Conservation (phyloP, 2,797 vertebrate species). For the Ctenosaura bakeri region DNA sequence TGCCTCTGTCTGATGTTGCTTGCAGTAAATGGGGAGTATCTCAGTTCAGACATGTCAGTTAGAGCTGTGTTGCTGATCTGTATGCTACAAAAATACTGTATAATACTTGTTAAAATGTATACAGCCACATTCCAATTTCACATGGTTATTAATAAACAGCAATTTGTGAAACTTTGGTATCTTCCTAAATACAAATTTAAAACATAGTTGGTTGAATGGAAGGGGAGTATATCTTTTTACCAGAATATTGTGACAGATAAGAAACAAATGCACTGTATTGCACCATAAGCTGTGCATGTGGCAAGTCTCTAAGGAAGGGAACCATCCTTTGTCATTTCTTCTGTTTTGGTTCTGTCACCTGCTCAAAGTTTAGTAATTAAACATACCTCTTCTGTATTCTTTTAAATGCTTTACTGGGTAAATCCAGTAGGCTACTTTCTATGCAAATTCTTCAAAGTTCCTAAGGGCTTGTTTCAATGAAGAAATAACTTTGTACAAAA, state of each 20-base stretch:
- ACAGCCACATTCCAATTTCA: background rate
- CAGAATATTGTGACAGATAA: background rate
- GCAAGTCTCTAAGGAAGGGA: background rate
- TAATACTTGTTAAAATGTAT: background rate
- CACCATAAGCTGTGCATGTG: background rate
- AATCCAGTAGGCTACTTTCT: background rate
- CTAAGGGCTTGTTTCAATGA: background rate
- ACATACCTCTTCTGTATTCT: background rate
- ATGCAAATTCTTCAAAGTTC: background rate
- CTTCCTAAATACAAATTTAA: background rate
- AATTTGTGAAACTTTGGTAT: background rate
- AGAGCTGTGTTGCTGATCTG: background rate
- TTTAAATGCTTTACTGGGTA: background rate
- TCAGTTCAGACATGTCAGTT: background rate
- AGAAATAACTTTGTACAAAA: background rate
- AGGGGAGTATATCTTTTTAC: background rate
- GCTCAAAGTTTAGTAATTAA: conserved; percentile 16
- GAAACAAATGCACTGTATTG: background rate
- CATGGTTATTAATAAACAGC: too few species aligned
- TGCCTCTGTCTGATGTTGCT: background rate
- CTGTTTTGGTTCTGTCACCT: background rate
- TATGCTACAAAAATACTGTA: background rate
- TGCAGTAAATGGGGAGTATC: background rate
- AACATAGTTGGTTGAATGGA: background rate
- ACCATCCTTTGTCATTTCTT: background rate